phyloP scores from a whole-genome alignment of 2,888 invertebrate species.

The Drosophila percnosoma region DNA sequence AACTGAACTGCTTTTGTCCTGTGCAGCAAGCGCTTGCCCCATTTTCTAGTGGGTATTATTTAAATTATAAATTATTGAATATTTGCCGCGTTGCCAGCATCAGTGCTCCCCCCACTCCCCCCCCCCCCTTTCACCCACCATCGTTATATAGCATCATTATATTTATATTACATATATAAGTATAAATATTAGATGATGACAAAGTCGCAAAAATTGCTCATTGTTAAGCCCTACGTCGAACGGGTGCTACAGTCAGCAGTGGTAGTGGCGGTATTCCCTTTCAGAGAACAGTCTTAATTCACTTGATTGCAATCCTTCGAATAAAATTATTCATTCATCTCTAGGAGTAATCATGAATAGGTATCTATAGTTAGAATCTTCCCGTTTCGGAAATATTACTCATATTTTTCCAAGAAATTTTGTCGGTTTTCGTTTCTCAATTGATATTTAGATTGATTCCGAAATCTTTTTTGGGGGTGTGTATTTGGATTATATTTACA shows the following conservation, averaged over 20 bases:
- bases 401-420: neutral
- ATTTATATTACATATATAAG: conserved; percentile 70
- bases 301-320: neutral
- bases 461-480: accelerated
- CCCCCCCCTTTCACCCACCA: conserved; percentile 5
- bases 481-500: neutral
- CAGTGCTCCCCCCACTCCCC: neutral
- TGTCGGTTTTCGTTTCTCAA: neutral
- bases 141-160: conserved; percentile 62
- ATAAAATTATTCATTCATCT: neutral
- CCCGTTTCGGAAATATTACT: too few species aligned
- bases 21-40: conserved; percentile 25
- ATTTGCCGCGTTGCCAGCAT: conserved; percentile 62
- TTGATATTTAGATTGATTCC: neutral
- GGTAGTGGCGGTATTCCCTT: neutral
- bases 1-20: conserved; percentile 41
- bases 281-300: neutral
- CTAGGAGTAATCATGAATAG: neutral
- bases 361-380: neutral
- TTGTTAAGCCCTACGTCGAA: conserved; percentile 44
- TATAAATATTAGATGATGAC: conserved; percentile 78
- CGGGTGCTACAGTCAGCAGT: neutral
- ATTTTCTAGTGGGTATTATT: conserved; percentile 77
- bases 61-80: conserved; percentile 81
- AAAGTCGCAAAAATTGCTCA: conserved; percentile 63